Conservation (phyloP, 2,888 invertebrate species). For the Creontiades dilutus region DNA sequence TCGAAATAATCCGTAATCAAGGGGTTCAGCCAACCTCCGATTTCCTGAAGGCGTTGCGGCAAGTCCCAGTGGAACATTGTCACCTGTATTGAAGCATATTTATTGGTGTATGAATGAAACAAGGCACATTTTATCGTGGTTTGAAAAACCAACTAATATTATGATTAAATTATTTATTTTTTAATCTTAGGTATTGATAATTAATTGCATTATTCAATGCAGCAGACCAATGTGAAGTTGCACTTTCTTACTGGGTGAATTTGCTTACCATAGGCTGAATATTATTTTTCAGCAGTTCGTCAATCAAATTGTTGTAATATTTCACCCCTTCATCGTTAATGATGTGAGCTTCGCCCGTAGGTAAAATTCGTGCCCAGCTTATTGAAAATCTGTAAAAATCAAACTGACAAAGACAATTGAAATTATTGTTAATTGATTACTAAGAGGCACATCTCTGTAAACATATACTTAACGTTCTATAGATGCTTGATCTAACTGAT, state of each 20-base stretch:
- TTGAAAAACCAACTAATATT: too few species aligned
- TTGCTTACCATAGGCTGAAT: conserved; percentile 79
- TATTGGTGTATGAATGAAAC: too few species aligned
- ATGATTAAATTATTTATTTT: too few species aligned
- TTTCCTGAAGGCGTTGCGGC: conserved; percentile 80
- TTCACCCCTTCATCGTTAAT: conserved; percentile 86
- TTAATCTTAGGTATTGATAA: too few species aligned
- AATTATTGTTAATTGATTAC: too few species aligned
- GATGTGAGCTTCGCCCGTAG: conserved; percentile 83
- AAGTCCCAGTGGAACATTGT: conserved; percentile 84
- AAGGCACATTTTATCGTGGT: too few species aligned
- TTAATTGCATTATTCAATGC: too few species aligned
- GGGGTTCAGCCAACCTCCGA: conserved; percentile 85
- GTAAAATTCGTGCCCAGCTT: conserved; percentile 88
- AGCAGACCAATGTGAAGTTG: too few species aligned
- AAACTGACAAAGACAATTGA: conserved; percentile 68
- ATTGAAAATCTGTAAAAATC: conserved; percentile 86
- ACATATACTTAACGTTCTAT: too few species aligned
- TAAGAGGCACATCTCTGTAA: too few species aligned
- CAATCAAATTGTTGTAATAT: conserved; percentile 88
- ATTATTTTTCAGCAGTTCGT: conserved; percentile 83
- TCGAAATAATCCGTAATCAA: conserved; percentile 83
- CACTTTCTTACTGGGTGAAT: too few species aligned
- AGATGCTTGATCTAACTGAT: too few species aligned
- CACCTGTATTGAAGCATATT: conserved; percentile 73